phyloP scores from a whole-genome alignment of 2,113 vertebrate genomes.

The Sinocyclocheilus anshuiensis region DNA sequence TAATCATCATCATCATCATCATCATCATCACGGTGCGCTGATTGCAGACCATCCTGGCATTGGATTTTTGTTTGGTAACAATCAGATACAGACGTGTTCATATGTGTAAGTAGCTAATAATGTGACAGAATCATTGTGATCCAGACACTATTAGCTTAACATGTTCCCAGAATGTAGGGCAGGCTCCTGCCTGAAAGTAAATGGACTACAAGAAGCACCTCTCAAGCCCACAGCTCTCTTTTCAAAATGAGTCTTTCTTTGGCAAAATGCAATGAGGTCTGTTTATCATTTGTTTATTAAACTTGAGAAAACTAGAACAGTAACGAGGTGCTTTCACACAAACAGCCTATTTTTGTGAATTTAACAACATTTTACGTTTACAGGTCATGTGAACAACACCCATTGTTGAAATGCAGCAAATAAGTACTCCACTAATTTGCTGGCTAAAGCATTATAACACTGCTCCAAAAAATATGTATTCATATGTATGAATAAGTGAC shows the following conservation, averaged over 20 bases:
- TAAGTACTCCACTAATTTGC: background rate
- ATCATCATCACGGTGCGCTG: background rate
- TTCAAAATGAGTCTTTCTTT: background rate
- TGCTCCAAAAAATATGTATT: background rate
- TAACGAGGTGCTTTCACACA: background rate
- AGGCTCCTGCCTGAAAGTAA: constrained; percentile 25
- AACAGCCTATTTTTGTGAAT: background rate
- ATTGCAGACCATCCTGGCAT: constrained; percentile 4
- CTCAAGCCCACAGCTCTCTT: background rate
- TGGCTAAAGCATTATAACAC: background rate
- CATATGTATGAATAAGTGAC: background rate
- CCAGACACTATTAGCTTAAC: background rate
- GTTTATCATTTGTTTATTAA: constrained; percentile 1
- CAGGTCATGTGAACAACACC: background rate
- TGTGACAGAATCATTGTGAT: constrained; percentile 32
- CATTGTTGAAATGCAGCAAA: background rate
- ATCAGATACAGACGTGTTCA: background rate
- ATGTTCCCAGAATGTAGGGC: constrained; percentile 14
- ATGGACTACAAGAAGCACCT: background rate
- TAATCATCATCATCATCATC: constrained; percentile 26
- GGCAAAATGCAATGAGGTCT: background rate
- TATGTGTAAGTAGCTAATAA: background rate
- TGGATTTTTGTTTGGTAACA: background rate
- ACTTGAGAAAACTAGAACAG: background rate
- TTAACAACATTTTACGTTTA: background rate